Evolutionary conservation across 1,140 invertebrate genomes (phyloP).

Genomic region (Schlechtendalia chinensis): DNA sequence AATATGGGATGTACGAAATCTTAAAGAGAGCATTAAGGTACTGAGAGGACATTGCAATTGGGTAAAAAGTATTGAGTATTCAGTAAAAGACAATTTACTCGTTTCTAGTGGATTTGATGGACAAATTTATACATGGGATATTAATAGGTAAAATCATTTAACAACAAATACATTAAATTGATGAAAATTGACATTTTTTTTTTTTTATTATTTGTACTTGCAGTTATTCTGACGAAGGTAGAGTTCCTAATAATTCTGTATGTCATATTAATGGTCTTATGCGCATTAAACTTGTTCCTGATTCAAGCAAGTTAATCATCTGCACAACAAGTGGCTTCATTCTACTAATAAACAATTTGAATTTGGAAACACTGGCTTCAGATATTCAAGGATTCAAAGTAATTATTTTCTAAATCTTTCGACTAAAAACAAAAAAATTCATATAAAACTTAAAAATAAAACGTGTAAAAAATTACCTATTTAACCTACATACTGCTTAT

Average conservation of each 20-base stretch:
- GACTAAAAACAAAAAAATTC: no score
- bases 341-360: slow-evolving; percentile 85
- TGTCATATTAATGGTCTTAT: slow-evolving; percentile 82
- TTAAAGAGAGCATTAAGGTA: slow-evolving; percentile 73
- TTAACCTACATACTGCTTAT: no score
- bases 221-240: slow-evolving; percentile 45
- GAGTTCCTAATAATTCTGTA: slow-evolving; percentile 63
- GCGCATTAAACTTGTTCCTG: slow-evolving; percentile 81
- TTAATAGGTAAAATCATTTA: slow-evolving; percentile 67
- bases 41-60: slow-evolving; percentile 88
- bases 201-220: not conserved
- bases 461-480: no score
- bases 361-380: slow-evolving; percentile 72
- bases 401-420: slow-evolving; percentile 35
- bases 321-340: slow-evolving; percentile 86
- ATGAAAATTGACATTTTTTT: no score
- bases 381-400: slow-evolving; percentile 86
- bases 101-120: slow-evolving; percentile 91
- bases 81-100: slow-evolving; percentile 77
- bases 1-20: slow-evolving; percentile 85
- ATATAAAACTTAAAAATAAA: no score
- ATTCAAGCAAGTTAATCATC: slow-evolving; percentile 83
- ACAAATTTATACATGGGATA: slow-evolving; percentile 91
- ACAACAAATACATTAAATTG: no score
- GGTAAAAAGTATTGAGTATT: slow-evolving; percentile 96